phyloP scores from a whole-genome alignment of 1,140 invertebrate genomes.

The Lutraria rhynchaena region DNA sequence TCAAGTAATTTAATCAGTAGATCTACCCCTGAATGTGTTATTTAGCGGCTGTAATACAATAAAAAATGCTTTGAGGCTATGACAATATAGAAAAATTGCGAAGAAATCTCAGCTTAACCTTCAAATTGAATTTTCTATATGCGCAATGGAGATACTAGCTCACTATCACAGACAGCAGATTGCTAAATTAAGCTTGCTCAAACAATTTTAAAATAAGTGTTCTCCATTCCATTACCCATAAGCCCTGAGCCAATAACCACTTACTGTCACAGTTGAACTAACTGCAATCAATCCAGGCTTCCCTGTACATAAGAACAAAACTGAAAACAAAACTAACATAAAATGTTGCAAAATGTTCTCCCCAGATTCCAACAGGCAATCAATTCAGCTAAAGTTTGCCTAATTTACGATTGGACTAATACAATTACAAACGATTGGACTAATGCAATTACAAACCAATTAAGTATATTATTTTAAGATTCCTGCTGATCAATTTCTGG shows the following conservation, averaged over 20 bases:
- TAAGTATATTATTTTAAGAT: constrained; percentile 33
- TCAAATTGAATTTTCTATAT: too few species aligned
- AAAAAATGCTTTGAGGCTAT: too few species aligned
- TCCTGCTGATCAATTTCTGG: constrained; percentile 9
- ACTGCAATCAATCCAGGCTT: constrained; percentile 26
- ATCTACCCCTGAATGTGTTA: too few species aligned
- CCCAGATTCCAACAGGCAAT: constrained; percentile 1
- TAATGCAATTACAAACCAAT: constrained; percentile 32
- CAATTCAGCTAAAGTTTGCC: constrained; percentile 8
- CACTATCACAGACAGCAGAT: too few species aligned
- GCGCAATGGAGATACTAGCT: too few species aligned
- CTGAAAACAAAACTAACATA: constrained; percentile 26
- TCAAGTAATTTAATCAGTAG: too few species aligned
- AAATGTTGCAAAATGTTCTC: constrained; percentile 10
- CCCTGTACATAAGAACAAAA: constrained; percentile 20
- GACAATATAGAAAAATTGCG: too few species aligned
- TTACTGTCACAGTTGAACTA: constrained; percentile 24
- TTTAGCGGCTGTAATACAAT: too few species aligned
- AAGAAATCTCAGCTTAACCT: too few species aligned
- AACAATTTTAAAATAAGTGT: too few species aligned
- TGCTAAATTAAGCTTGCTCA: too few species aligned
- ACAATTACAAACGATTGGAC: constrained; percentile 2
- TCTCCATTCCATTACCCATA: too few species aligned
- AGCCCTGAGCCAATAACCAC: constrained; percentile 8
- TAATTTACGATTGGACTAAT: constrained; percentile 2